Conservation (phyloP, 2,888 invertebrate genomes). For the Chirona hameri region DNA sequence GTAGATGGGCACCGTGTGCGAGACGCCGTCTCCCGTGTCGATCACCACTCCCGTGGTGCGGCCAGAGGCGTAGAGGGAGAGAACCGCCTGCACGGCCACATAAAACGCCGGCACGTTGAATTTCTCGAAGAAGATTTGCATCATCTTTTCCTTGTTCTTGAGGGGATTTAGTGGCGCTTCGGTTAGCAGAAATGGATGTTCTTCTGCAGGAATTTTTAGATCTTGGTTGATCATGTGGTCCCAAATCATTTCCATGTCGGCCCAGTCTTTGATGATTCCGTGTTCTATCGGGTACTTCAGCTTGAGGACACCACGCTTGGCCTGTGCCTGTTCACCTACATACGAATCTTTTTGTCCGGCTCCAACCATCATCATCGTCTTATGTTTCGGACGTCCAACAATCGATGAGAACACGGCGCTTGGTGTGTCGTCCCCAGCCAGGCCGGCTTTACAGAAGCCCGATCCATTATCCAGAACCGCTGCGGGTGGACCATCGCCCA, state of each 20-base stretch:
- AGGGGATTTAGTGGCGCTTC: slow-evolving; percentile 25
- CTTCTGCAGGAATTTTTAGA: neutral
- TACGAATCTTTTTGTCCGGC: slow-evolving; percentile 39
- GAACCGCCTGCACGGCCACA: slow-evolving; percentile 8
- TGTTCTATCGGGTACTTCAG: slow-evolving; percentile 40
- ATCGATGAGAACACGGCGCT: slow-evolving; percentile 24
- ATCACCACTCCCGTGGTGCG: slow-evolving; percentile 10
- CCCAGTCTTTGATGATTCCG: slow-evolving; percentile 38
- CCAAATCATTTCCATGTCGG: slow-evolving; percentile 24
- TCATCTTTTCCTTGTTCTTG: slow-evolving; percentile 10
- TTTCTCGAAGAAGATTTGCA: slow-evolving; percentile 25
- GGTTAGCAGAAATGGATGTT: slow-evolving; percentile 23
- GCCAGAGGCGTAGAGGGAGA: slow-evolving; percentile 4
- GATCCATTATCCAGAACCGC: slow-evolving; percentile 22
- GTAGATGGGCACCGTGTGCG: slow-evolving; percentile 29
- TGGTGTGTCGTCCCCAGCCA: slow-evolving; percentile 14
- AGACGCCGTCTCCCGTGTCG: slow-evolving; percentile 25
- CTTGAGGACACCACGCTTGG: slow-evolving; percentile 40
- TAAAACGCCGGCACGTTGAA: neutral
- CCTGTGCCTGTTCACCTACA: slow-evolving; percentile 40
- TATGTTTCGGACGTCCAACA: slow-evolving; percentile 14
- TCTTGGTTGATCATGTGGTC: slow-evolving; percentile 22
- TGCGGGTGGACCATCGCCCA: neutral
- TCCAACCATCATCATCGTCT: slow-evolving; percentile 23
- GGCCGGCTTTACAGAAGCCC: slow-evolving; percentile 1